Evolutionary conservation across 1,140 invertebrate genomes (phyloP).

Genomic region (Lasaia peninsularis): DNA sequence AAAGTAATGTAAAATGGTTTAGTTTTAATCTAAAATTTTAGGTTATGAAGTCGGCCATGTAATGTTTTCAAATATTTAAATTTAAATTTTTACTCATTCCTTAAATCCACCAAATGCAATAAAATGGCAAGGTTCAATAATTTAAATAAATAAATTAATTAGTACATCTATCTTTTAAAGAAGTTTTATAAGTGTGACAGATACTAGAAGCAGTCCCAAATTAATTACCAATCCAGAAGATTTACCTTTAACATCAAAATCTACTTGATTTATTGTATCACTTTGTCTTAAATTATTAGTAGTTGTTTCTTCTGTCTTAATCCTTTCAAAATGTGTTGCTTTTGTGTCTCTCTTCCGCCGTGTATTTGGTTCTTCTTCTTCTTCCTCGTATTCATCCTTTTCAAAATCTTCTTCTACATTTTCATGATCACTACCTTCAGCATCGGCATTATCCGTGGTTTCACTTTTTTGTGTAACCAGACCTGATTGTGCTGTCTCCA

Average conservation of each 20-base stretch:
- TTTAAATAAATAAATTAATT: slow-evolving; percentile 66
- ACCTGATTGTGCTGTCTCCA: slow-evolving; percentile 48
- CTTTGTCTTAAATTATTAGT: slow-evolving; percentile 28
- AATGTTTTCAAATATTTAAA: neutral
- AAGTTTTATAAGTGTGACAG: neutral
- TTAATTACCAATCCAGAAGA: neutral
- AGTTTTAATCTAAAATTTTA: too few species aligned
- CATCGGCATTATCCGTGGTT: slow-evolving; percentile 33
- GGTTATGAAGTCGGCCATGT: slow-evolving; percentile 15
- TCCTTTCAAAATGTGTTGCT: slow-evolving; percentile 48
- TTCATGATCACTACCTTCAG: slow-evolving; percentile 47
- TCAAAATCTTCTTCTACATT: slow-evolving; percentile 33
- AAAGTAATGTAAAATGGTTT: too few species aligned
- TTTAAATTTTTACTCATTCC: slow-evolving; percentile 2
- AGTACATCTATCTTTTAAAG: slow-evolving; percentile 15
- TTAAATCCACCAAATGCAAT: slow-evolving; percentile 53
- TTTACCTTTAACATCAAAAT: slow-evolving; percentile 30
- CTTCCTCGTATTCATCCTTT: slow-evolving; percentile 39
- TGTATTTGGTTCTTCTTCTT: slow-evolving; percentile 34
- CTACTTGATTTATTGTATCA: slow-evolving; percentile 42
- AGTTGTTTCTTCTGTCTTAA: slow-evolving; percentile 34
- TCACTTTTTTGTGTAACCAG: slow-evolving; percentile 39
- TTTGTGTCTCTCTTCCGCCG: slow-evolving; percentile 51
- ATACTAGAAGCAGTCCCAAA: neutral
- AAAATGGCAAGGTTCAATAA: slow-evolving; percentile 66